Evolutionary conservation across 1,140 invertebrate genomes (phyloP).

Genomic region (Drosophila lowei): DNA sequence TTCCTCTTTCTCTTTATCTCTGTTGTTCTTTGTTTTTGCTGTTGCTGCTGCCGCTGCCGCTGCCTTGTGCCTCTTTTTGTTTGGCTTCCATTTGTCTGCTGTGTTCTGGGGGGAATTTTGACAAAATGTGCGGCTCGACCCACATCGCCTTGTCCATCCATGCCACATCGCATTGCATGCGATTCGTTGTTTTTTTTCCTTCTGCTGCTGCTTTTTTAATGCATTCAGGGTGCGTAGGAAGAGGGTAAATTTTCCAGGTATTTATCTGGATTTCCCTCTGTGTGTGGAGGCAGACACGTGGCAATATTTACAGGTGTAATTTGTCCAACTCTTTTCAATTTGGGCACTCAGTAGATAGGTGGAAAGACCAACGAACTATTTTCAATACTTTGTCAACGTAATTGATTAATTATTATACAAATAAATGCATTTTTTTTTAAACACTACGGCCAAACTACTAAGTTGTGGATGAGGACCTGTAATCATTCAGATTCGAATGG

Average conservation of each 20-base stretch:
- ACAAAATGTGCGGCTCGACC: slow-evolving; percentile 50
- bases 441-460: no score
- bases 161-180: slow-evolving; percentile 46
- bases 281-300: slow-evolving; percentile 12
- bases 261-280: slow-evolving; percentile 31
- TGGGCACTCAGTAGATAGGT: slow-evolving; percentile 18
- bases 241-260: slow-evolving; percentile 46
- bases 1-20: slow-evolving; percentile 36
- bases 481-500: no score
- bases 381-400: no score
- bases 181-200: slow-evolving; percentile 3
- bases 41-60: background rate
- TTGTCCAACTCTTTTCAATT: slow-evolving; percentile 60
- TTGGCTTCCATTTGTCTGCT: slow-evolving; percentile 40
- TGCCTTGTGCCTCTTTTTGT: slow-evolving; percentile 16
- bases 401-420: no score
- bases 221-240: slow-evolving; percentile 55
- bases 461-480: no score
- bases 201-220: slow-evolving; percentile 30
- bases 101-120: slow-evolving; percentile 37
- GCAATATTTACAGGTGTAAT: slow-evolving; percentile 64
- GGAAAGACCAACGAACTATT: no score
- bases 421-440: no score
- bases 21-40: slow-evolving; percentile 51
- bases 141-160: slow-evolving; percentile 8